Evolutionary conservation across 1,140 invertebrate genomes (phyloP).

Genomic region (Tetragnatha versicolor): DNA sequence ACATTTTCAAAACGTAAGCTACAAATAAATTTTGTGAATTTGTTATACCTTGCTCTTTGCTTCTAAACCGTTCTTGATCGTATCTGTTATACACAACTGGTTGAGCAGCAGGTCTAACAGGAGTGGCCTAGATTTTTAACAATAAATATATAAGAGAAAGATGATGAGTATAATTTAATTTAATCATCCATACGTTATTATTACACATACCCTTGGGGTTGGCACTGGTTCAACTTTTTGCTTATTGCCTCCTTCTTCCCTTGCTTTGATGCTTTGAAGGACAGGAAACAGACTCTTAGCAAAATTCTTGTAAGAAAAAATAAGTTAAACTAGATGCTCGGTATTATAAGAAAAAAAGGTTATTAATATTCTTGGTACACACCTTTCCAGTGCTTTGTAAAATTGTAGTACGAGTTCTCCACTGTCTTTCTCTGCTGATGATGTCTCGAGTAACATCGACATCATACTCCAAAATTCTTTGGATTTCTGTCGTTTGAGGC

Average conservation of each 20-base stretch:
- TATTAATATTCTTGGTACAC: too few relatives aligned
- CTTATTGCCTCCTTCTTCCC: constrained; percentile 82
- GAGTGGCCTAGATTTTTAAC: constrained; percentile 74
- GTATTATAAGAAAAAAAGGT: neutral
- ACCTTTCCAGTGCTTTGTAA: constrained; percentile 94
- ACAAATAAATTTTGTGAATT: too few relatives aligned
- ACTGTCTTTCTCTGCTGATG: constrained; percentile 90
- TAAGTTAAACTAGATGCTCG: too few relatives aligned
- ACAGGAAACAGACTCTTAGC: constrained; percentile 94
- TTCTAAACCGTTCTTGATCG: constrained; percentile 95
- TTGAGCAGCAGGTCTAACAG: constrained; percentile 73
- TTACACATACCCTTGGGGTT: constrained; percentile 61
- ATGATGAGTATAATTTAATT: too few relatives aligned
- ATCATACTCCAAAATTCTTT: constrained; percentile 92
- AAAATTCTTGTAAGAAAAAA: constrained; percentile 73
- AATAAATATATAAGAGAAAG: too few relatives aligned
- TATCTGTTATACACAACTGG: constrained; percentile 92
- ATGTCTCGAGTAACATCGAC: constrained; percentile 96
- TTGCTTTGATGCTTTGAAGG: constrained; percentile 87
- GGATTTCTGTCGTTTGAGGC: constrained; percentile 73
- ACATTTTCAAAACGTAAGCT: too few relatives aligned
- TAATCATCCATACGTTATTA: neutral
- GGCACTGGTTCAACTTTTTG: constrained; percentile 17
- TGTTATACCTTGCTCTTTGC: too few relatives aligned
- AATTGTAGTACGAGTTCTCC: constrained; percentile 93